Conservation (phyloP, 2,797 vertebrate genomes). For the Urocyon cinereoargenteus region DNA sequence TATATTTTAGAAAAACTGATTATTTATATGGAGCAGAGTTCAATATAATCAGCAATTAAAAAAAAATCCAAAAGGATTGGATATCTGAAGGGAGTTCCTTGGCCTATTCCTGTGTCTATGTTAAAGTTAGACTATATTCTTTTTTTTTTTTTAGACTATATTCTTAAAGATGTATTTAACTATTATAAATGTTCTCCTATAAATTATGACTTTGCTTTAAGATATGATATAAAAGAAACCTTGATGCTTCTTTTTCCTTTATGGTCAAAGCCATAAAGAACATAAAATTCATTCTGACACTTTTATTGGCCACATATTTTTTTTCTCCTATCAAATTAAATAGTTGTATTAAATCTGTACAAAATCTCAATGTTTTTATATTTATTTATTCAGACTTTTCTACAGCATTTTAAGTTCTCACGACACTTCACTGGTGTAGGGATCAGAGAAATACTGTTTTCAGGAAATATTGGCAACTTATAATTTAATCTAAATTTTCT, state of each 20-base stretch:
- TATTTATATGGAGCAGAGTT: background rate
- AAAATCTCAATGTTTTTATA: conserved; percentile 51
- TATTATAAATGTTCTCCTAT: conserved; percentile 54
- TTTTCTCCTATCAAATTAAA: conserved; percentile 62
- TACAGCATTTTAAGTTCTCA: background rate
- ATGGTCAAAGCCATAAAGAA: conserved; percentile 55
- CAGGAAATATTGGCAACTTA: background rate
- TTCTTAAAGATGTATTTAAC: conserved; percentile 72
- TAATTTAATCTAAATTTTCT: conserved; percentile 3
- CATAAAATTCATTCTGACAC: conserved; percentile 67
- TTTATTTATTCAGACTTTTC: conserved; percentile 62
- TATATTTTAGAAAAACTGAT: background rate
- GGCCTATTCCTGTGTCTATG: background rate
- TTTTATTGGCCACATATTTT: conserved; percentile 72
- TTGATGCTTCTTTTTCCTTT: conserved; percentile 67
- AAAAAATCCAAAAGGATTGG: background rate
- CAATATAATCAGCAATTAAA: conserved; percentile 43
- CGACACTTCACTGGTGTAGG: background rate
- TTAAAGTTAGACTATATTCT: conserved; percentile 51
- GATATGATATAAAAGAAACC: conserved; percentile 58
- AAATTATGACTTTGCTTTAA: conserved; percentile 73
- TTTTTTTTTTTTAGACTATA: conserved; percentile 62
- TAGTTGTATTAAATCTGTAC: conserved; percentile 56
- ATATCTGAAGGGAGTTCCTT: background rate
- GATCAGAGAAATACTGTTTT: background rate